Percentiles rank a stretch among this genome's conserved stretches.
Conservation (phyloP, 2,797 vertebrate species). For the Phalloptychus januarius region DNA sequence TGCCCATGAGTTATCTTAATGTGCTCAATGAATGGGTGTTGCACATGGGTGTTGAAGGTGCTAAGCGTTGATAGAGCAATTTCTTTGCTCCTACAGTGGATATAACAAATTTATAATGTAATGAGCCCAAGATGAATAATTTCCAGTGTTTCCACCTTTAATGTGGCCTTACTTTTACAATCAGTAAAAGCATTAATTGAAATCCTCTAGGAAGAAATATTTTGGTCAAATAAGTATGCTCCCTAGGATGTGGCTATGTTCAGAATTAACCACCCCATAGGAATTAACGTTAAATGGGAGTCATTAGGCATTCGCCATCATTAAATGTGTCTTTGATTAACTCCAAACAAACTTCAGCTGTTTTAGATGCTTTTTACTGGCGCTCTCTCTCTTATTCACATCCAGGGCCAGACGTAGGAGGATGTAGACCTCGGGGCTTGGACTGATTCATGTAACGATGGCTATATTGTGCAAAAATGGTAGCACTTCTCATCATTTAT, state of each 20-base stretch:
- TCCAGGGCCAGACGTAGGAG: neutral
- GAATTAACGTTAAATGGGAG: neutral
- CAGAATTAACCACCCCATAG: neutral
- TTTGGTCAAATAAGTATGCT: neutral
- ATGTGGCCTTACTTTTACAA: neutral
- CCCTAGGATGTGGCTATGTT: neutral
- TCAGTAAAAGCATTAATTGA: neutral
- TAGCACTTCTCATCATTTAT: neutral
- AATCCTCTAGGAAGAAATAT: neutral
- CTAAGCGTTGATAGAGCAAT: neutral
- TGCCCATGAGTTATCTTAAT: conserved; percentile 31
- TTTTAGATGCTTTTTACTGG: neutral
- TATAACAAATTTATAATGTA: neutral
- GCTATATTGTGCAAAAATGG: no score
- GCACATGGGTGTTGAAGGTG: neutral
- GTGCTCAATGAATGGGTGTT: conserved; percentile 11
- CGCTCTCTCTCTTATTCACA: neutral
- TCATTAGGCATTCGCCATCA: neutral
- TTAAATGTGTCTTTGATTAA: neutral
- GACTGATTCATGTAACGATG: neutral
- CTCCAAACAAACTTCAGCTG: neutral
- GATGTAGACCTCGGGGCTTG: neutral
- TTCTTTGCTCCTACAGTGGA: neutral
- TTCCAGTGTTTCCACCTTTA: neutral
- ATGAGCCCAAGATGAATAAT: neutral